phyloP scores from a whole-genome alignment of 2,888 invertebrate genomes.

The Himalopsyche japonica region DNA sequence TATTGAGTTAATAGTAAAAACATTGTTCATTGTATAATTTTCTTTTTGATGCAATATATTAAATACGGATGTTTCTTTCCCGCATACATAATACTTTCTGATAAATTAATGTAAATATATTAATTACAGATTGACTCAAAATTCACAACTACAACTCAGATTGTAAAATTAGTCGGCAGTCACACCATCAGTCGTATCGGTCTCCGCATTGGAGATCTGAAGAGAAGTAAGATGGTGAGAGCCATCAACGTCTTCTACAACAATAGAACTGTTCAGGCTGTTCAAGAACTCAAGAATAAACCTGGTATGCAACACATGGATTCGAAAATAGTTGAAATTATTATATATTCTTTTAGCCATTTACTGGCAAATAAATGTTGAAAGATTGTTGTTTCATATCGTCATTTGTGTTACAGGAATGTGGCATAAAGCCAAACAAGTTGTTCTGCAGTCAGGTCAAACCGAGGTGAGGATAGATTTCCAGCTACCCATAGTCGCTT shows the following conservation, averaged over 20 bases:
- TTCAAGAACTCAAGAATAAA: conserved; percentile 95
- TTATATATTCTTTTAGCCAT: background rate
- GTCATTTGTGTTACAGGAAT: conserved; percentile 59
- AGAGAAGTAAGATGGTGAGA: conserved; percentile 95
- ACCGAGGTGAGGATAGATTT: conserved; percentile 97
- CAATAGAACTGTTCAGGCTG: conserved; percentile 93
- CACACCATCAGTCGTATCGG: conserved; percentile 94
- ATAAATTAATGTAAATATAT: conserved; percentile 13
- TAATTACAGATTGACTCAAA: conserved; percentile 80
- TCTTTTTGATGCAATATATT: too few species aligned
- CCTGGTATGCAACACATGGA: conserved; percentile 58
- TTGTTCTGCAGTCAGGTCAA: conserved; percentile 86
- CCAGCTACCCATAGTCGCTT: conserved; percentile 94
- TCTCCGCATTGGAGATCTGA: conserved; percentile 91
- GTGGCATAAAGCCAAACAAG: conserved; percentile 97
- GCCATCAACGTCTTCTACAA: conserved; percentile 97
- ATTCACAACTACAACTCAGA: conserved; percentile 97
- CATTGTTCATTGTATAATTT: too few species aligned
- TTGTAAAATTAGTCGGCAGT: conserved; percentile 92
- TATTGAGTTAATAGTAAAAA: too few species aligned
- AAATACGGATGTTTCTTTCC: too few species aligned
- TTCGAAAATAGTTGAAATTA: background rate
- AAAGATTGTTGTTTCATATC: background rate
- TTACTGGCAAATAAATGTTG: background rate
- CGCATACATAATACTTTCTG: background rate